Evolutionary conservation across 2,797 vertebrate genomes (phyloP).

Genomic region (Antennarius maculatus): DNA sequence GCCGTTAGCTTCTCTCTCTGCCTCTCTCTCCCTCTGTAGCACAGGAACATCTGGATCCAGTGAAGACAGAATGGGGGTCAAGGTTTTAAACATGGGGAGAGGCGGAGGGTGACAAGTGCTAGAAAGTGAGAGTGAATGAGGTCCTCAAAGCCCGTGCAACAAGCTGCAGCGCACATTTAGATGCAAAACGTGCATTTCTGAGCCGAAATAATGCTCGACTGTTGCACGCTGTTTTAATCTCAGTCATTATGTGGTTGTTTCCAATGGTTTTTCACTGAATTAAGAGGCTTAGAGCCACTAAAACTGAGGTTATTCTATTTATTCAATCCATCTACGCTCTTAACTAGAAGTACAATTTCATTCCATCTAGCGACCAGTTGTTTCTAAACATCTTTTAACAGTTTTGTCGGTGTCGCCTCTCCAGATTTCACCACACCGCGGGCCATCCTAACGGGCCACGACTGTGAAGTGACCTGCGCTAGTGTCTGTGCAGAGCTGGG

Average conservation of each 20-base stretch:
- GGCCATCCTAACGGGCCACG: conserved; percentile 93
- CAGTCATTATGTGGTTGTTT: background rate
- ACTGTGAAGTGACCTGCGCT: conserved; percentile 94
- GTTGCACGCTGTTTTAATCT: background rate
- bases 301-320: background rate
- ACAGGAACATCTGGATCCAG: conserved; percentile 76
- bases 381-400: conserved; percentile 3
- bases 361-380: conserved; percentile 51
- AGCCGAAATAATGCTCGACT: background rate
- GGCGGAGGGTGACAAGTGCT: conserved; percentile 60
- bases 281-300: background rate
- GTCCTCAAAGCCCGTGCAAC: background rate
- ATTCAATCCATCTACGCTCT: too few species aligned
- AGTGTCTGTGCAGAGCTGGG: conserved; percentile 95
- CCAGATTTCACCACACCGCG: conserved; percentile 91
- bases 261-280: background rate
- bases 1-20: conserved; percentile 59
- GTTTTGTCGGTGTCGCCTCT: conserved; percentile 58
- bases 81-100: conserved; percentile 53
- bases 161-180: background rate
- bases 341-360: background rate
- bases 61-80: conserved; percentile 55
- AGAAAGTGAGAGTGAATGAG: conserved; percentile 35
- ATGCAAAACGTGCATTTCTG: background rate
- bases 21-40: conserved; percentile 19